Base-by-base conservation (phyloP, 2,797 vertebrate genomes). In the Falco berigora region DNA sequence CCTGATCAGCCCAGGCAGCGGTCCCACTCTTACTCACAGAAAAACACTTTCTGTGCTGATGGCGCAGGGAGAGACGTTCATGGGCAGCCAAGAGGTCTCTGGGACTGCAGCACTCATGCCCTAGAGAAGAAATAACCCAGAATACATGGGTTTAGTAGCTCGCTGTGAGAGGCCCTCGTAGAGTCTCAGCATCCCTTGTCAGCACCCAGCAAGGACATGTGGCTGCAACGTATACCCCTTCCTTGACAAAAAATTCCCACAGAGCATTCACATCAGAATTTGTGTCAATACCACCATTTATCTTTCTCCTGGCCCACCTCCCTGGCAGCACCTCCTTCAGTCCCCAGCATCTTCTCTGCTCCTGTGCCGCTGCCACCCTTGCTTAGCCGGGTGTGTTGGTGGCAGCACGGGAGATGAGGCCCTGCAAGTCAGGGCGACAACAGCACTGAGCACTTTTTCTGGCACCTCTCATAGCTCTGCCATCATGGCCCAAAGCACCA, bases 351-450 rank as follows among this genome's bases (percentile, higher is more conserved):
- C 19, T n/a, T 63, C 66, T 75, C 67, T 46, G 16, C 25, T 30
- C 27, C 55, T 2, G 0, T 3, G 15, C 30, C 74, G 27, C 64
- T 64, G 23, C 6, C 10, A 23, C 13, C 4, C 2, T n/a, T 30
- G 36, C 30, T 77, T 36, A 59, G 44, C 19, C 30, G 42, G 42
- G 4, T 6, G 3, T 2, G 1, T 18, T 17, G 13, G 56, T 55
- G 34, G 52, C 58, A 56, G 38, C n/a, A 27, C 0, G 3, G 22
- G 11, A 59, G 27, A 75, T 6, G 7, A 71, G 36, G 17, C 8
- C 36, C 14, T 11, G 8, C 1, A 1, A 61, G 10, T n/a, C 4
- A 0, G 49, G 22, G 36, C 10, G 11, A 24, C 0, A 0, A 32
- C 30, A 62, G 42, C 58, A 52, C 21, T 1, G 1, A 32, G 21